Conservation (phyloP, 2,113 vertebrate genomes). For the Scomber japonicus region DNA sequence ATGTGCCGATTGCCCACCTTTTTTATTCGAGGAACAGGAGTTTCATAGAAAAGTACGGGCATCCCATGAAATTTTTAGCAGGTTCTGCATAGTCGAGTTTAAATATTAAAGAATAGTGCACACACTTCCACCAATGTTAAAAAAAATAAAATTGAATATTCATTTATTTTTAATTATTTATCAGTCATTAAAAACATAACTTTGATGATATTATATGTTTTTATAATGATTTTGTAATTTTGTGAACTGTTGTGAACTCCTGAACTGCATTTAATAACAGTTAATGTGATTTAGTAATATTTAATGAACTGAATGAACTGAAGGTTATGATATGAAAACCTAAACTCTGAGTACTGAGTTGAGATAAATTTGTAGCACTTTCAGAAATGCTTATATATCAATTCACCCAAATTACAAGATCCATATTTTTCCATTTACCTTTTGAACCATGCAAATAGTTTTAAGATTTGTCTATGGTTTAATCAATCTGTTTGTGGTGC, state of each 20-base stretch:
- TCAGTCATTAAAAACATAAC: constrained; percentile 23
- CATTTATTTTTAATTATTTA: constrained; percentile 56
- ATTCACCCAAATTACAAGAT: too few species aligned
- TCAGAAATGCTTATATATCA: too few species aligned
- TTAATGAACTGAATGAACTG: too few species aligned
- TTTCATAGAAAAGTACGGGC: constrained; percentile 37
- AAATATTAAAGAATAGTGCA: constrained; percentile 59
- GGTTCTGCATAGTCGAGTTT: constrained; percentile 10
- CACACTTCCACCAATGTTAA: constrained; percentile 14
- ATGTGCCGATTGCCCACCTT: constrained; percentile 29
- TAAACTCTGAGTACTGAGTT: not conserved
- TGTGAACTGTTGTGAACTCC: constrained; percentile 4
- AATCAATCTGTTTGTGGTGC: not conserved
- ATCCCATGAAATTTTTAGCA: constrained; percentile 51
- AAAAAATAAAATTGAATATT: constrained; percentile 52
- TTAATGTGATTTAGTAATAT: not conserved
- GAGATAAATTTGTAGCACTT: not conserved
- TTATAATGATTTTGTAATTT: constrained; percentile 22
- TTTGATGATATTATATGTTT: constrained; percentile 30
- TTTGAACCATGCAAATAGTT: too few species aligned
- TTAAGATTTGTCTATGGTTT: too few species aligned
- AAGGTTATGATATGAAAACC: too few species aligned
- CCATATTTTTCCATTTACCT: too few species aligned
- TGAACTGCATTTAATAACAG: not conserved
- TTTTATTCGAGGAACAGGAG: constrained; percentile 10